phyloP scores from a whole-genome alignment of 2,888 invertebrate genomes.

The Meliscaeva auricollis region DNA sequence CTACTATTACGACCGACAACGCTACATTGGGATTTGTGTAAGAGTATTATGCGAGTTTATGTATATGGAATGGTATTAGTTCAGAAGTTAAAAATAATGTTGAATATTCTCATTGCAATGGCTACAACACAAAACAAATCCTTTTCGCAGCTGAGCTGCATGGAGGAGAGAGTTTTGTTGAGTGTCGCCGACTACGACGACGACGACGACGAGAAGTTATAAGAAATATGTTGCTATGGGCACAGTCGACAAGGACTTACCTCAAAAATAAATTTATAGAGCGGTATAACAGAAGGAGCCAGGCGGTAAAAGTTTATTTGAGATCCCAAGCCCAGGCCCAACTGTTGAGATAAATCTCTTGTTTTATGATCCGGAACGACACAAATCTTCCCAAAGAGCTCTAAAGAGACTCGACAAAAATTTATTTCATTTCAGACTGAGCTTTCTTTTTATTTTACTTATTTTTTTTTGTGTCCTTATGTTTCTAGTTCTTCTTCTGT shows the following conservation, averaged over 20 bases:
- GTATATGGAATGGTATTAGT: no score
- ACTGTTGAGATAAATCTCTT: slow-evolving; percentile 75
- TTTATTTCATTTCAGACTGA: slow-evolving; percentile 70
- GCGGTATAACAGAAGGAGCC: slow-evolving; percentile 1
- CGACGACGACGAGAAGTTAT: neutral
- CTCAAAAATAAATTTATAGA: slow-evolving; percentile 39
- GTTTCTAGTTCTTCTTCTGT: slow-evolving; percentile 1
- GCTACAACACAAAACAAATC: slow-evolving; percentile 45
- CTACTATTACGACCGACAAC: neutral
- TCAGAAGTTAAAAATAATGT: slow-evolving; percentile 67
- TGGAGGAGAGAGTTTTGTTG: slow-evolving; percentile 21
- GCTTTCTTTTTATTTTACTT: slow-evolving; percentile 33
- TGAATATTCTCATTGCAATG: slow-evolving; percentile 54
- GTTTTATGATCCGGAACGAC: slow-evolving; percentile 75
- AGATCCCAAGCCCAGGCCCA: slow-evolving; percentile 40
- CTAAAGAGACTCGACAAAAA: slow-evolving; percentile 74
- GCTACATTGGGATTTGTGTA: slow-evolving; percentile 2
- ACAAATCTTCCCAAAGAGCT: slow-evolving; percentile 75
- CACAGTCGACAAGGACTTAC: slow-evolving; percentile 61
- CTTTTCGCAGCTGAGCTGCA: slow-evolving; percentile 16
- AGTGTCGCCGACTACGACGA: slow-evolving; percentile 35
- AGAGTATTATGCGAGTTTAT: slow-evolving; percentile 33
- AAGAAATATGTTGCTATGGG: slow-evolving; percentile 49
- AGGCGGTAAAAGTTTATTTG: slow-evolving; percentile 64
- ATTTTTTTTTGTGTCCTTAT: neutral